Evolutionary conservation across 2,797 vertebrate genomes (phyloP).

Genomic region (Arrhamphus sclerolepis): DNA sequence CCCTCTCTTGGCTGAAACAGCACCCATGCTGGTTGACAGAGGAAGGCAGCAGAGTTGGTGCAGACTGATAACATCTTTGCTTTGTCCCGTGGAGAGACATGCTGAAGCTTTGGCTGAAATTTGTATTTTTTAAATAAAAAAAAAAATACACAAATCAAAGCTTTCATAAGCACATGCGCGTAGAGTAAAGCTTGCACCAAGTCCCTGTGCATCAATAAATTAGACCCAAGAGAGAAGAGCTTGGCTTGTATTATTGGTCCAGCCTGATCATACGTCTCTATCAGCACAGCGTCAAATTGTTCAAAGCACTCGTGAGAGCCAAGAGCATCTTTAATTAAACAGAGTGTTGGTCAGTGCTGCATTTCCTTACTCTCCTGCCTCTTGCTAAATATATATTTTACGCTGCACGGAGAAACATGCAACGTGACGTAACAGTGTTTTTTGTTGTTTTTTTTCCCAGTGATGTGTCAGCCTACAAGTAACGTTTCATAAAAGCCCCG

Average conservation of each 20-base stretch:
- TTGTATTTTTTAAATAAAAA: too few species aligned
- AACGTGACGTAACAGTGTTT: conserved; percentile 20
- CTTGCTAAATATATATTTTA: conserved; percentile 37
- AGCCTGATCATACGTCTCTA: conserved; percentile 65
- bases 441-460: too few species aligned
- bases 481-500: conserved; percentile 52
- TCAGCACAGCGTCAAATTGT: conserved; percentile 67
- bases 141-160: conserved; percentile 67
- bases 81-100: conserved; percentile 50
- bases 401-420: conserved; percentile 9
- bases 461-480: conserved; percentile 59
- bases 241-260: conserved; percentile 58
- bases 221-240: conserved; percentile 67
- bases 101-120: conserved; percentile 41
- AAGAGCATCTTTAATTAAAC: conserved; percentile 74
- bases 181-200: conserved; percentile 57
- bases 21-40: conserved; percentile 54
- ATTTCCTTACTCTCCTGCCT: conserved; percentile 39
- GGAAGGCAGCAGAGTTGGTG: conserved; percentile 30
- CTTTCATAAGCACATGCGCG: conserved; percentile 59
- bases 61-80: conserved; percentile 49
- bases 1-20: conserved; percentile 46
- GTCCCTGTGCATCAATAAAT: conserved; percentile 74
- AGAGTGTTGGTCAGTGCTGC: conserved; percentile 66
- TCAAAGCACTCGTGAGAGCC: conserved; percentile 68